Conservation (phyloP, 2,113 vertebrate genomes). For the Melanerpes aurifrons region DNA sequence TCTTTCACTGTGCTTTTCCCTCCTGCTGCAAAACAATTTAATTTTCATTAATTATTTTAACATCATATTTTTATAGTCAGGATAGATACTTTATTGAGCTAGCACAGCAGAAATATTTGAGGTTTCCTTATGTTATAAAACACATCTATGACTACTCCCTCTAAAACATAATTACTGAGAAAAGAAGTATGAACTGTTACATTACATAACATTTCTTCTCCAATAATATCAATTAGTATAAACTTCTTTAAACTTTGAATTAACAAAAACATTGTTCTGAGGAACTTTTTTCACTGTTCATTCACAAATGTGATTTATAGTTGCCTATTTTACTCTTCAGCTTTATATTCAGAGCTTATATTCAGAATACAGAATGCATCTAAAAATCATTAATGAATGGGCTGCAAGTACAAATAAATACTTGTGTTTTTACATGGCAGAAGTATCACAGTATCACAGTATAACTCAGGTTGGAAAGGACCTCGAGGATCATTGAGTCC, state of each 20-base stretch:
- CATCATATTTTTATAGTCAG: not conserved
- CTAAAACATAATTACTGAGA: not conserved
- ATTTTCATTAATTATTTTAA: not conserved
- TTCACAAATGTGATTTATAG: not conserved
- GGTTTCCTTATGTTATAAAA: not conserved
- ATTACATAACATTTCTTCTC: not conserved
- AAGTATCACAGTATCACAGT: too few species aligned
- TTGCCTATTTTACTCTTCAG: not conserved
- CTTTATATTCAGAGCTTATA: not conserved
- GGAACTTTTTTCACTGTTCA: not conserved
- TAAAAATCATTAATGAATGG: not conserved
- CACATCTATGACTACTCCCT: not conserved
- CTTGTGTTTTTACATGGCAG: accelerated
- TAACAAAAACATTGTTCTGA: not conserved
- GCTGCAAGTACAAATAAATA: not conserved
- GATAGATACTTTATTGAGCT: not conserved
- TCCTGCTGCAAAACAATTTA: slow-evolving; percentile 36
- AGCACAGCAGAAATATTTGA: not conserved
- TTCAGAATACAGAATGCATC: not conserved
- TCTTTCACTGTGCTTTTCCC: slow-evolving; percentile 70
- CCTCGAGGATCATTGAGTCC: too few species aligned
- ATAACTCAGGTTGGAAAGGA: too few species aligned
- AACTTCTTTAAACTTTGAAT: not conserved
- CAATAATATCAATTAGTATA: not conserved
- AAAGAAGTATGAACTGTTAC: not conserved